These are phyloP conservation scores for Cataglyphis livida DNA, from an alignment of 2,888 invertebrate genomes.

Conservation along the genomic window DNA sequence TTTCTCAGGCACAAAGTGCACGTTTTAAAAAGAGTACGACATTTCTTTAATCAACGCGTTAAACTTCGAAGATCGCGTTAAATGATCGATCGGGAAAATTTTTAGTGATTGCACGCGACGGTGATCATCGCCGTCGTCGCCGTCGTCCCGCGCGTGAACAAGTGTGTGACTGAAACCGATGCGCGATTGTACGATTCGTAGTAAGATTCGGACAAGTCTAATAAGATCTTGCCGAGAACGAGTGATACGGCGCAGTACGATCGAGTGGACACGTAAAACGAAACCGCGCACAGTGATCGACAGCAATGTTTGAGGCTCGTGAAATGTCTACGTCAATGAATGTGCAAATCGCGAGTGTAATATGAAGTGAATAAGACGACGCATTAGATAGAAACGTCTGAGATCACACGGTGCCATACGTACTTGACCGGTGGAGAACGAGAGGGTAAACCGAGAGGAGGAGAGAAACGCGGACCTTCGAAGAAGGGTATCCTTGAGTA, in stretches of 20 bases:
- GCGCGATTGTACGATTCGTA: slow-evolving; percentile 25
- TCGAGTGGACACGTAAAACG: background rate
- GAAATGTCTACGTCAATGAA: slow-evolving; percentile 49
- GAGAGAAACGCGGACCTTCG: slow-evolving; percentile 30
- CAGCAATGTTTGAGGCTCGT: slow-evolving; percentile 21
- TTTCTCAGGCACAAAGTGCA: slow-evolving; percentile 67
- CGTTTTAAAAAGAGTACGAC: background rate
- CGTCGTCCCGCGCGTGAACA: slow-evolving; percentile 67
- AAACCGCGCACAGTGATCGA: background rate
- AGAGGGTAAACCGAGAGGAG: background rate
- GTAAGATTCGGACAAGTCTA: slow-evolving; percentile 40
- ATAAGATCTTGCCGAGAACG: background rate
- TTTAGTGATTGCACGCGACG: slow-evolving; percentile 80
- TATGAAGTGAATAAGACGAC: slow-evolving; percentile 25
- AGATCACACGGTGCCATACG: background rate
- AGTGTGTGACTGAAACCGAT: slow-evolving; percentile 70
- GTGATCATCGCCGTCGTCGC: slow-evolving; percentile 76
- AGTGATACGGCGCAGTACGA: background rate
- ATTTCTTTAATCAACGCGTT: background rate
- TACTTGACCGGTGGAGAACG: background rate
- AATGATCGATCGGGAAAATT: slow-evolving; percentile 19
- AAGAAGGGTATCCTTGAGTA: slow-evolving; percentile 47
- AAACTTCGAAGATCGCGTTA: background rate
- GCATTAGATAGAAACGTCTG: background rate
- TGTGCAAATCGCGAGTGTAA: slow-evolving; percentile 62